phyloP scores from a whole-genome alignment of 2,113 vertebrate genomes.

The Microcebus tavaratra region DNA sequence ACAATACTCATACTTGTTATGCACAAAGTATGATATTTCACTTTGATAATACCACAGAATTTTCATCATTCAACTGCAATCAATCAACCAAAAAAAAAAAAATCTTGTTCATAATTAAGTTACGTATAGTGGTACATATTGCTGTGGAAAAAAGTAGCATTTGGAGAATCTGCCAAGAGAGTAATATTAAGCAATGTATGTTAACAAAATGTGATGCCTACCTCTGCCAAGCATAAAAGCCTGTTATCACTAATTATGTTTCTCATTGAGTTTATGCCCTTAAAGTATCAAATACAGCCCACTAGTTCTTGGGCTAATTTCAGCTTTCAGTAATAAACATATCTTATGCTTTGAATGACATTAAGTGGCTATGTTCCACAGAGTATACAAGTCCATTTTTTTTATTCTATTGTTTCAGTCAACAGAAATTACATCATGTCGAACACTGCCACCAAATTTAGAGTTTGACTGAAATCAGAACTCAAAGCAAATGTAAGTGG shows the following conservation, averaged over 20 bases:
- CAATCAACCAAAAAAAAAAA: background rate
- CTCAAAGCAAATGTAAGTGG: background rate
- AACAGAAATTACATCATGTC: constrained; percentile 45
- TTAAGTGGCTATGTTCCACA: background rate
- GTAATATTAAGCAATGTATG: background rate
- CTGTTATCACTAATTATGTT: constrained; percentile 18
- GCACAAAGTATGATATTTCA: background rate
- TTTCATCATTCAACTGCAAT: constrained; percentile 3
- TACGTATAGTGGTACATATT: background rate
- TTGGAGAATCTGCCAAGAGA: constrained; percentile 37
- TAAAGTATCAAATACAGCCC: background rate
- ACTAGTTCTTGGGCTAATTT: constrained; percentile 44
- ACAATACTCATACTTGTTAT: background rate
- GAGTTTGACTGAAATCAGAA: background rate
- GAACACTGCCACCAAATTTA: constrained; percentile 31
- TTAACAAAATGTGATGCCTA: background rate
- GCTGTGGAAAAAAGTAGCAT: background rate
- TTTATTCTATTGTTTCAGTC: constrained; percentile 48
- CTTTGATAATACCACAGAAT: background rate
- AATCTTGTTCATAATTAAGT: background rate
- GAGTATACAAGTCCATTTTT: constrained; percentile 5
- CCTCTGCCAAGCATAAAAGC: constrained; percentile 28
- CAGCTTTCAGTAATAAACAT: constrained; percentile 35
- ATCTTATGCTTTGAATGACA: constrained; percentile 25
- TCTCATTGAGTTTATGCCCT: background rate